Base-by-base conservation (phyloP, 2,113 vertebrate genomes). In the Geococcyx californianus region DNA sequence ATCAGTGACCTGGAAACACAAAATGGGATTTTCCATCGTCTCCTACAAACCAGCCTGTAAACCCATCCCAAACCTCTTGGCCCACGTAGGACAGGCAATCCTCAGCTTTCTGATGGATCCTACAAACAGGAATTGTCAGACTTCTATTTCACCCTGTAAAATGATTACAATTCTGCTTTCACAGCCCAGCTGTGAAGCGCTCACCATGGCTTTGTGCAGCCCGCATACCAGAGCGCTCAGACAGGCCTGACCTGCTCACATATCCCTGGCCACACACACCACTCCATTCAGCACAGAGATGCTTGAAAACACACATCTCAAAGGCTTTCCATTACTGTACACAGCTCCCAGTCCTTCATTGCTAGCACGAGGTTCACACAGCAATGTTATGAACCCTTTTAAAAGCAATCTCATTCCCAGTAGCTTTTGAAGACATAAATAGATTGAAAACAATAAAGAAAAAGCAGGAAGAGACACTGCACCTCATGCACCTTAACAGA, bases 1-100 rank as follows among this genome's bases (percentile, higher is more conserved):
- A 60, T 34, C 93, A 69, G 74, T 58, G 54, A 89, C 84, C 89
- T 79, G 87, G 89, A 94, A 94, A 91, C 16, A 66, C 28, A 76
- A 84, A 81, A 91, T 38, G 80, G 21, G 77, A 89, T 96, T 95
- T 94, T 89, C 81, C 73, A 89, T 33, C 25, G 2, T 59, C 44
- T 81, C 84, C 76, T 56, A 44, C 40, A 89, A 94, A 87, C 33
- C 40, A 56, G 31, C 26, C 70, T 29, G 36, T 87, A 92, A 94
- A 94, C 81, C 86, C 86, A 90, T 16, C 68, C 76, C 80, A 92
- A 89, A 51, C 76, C 68, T 94, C 93, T 28, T 15, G 36, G 72
- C 80, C 72, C 63, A 31, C 0, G 3, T 7, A 83, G 86, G 52
- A 68, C 54, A 88, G 72, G n/a, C 63, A 90, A 31, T 49, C 67